phyloP scores from a whole-genome alignment of 2,888 invertebrate species.

The Scotopteryx bipunctaria region DNA sequence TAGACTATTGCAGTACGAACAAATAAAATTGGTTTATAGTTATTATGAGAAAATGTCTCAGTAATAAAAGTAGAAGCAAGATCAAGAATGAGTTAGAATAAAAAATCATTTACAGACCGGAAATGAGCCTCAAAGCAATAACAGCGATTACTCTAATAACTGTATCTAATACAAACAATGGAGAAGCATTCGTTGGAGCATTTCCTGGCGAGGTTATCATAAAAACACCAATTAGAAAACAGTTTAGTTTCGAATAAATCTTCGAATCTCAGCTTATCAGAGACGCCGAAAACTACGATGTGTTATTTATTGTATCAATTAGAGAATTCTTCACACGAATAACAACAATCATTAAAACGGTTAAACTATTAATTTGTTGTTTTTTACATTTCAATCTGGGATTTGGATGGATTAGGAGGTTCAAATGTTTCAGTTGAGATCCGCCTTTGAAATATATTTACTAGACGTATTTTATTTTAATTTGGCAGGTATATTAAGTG shows the following conservation, averaged over 20 bases:
- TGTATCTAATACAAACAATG: constrained; percentile 55
- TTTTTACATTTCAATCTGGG: constrained; percentile 16
- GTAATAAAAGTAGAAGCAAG: too few species aligned
- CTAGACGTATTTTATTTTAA: too few species aligned
- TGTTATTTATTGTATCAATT: constrained; percentile 77
- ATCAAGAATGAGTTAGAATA: constrained; percentile 9
- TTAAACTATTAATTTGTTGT: constrained; percentile 28
- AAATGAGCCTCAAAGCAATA: constrained; percentile 19
- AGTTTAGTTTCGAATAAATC: constrained; percentile 66
- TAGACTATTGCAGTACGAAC: background rate
- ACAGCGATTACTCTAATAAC: constrained; percentile 45
- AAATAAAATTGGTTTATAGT: too few species aligned
- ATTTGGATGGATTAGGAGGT: constrained; percentile 6
- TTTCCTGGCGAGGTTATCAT: constrained; percentile 46
- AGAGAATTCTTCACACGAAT: constrained; percentile 69
- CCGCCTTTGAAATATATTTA: too few species aligned
- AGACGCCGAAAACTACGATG: constrained; percentile 61
- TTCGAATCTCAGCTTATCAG: constrained; percentile 65
- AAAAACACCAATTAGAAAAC: constrained; percentile 70
- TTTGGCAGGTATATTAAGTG: too few species aligned
- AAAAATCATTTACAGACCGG: constrained; percentile 16
- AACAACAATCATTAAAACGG: constrained; percentile 49
- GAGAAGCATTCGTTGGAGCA: constrained; percentile 36
- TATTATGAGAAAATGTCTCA: too few species aligned
- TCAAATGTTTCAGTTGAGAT: too few species aligned